Conservation (phyloP, 37 sponge, comb jelly and placozoan species). For the Eunapius fragilis region DNA sequence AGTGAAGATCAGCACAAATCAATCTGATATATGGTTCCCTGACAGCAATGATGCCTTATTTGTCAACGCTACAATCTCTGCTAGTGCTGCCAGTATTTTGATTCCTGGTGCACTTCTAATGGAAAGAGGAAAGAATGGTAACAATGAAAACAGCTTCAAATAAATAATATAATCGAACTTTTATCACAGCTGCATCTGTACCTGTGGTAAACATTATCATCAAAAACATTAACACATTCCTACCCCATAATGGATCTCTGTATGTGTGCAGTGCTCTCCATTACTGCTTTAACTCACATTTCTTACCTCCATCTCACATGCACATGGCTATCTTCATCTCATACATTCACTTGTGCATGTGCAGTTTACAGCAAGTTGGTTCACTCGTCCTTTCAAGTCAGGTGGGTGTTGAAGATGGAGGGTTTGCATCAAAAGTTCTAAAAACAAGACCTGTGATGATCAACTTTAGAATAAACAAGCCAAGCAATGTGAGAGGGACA, state of each 20-base stretch:
- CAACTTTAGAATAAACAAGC: not conserved
- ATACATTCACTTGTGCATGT: not conserved
- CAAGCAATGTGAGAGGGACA: not conserved
- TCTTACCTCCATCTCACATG: not conserved
- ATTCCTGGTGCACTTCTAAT: not conserved
- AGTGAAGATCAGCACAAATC: not conserved
- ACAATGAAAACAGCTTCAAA: not conserved
- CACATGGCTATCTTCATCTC: not conserved
- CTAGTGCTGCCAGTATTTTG: not conserved
- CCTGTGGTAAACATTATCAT: slow-evolving; percentile 20
- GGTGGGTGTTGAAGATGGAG: not conserved
- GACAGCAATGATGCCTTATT: not conserved
- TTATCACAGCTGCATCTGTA: not conserved
- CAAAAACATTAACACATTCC: slow-evolving; percentile 13
- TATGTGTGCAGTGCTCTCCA: not conserved
- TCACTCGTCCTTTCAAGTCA: slow-evolving; percentile 17
- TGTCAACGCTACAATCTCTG: not conserved
- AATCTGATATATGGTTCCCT: not conserved
- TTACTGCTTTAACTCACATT: not conserved
- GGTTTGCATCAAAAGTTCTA: not conserved
- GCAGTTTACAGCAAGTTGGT: not conserved
- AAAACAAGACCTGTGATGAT: slow-evolving; percentile 2
- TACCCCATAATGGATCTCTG: not conserved
- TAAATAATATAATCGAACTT: not conserved
- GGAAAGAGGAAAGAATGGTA: not conserved